phyloP scores from a whole-genome alignment of 2,113 vertebrate genomes.

The Athene cunicularia region DNA sequence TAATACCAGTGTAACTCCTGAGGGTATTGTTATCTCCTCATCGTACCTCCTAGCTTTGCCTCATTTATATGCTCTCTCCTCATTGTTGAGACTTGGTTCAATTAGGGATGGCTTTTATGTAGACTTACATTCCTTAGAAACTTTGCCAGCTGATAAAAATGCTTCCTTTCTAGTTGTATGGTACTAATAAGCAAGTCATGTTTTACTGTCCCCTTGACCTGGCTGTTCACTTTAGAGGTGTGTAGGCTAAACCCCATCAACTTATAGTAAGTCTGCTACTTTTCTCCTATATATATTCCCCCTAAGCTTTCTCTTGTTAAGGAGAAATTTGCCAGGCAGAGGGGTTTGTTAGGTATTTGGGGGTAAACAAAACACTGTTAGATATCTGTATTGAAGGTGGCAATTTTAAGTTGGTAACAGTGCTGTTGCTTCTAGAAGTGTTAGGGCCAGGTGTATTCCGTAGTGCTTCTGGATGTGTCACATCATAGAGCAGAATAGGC shows the following conservation, averaged over 20 bases:
- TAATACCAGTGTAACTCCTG: slow-evolving; percentile 24
- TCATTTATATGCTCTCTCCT: slow-evolving; percentile 68
- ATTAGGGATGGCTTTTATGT: slow-evolving; percentile 69
- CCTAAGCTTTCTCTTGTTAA: neutral
- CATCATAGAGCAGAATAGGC: neutral
- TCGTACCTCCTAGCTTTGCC: slow-evolving; percentile 43
- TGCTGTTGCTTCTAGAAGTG: neutral
- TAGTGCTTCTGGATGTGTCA: neutral
- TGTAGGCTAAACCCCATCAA: neutral
- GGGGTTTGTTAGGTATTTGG: neutral
- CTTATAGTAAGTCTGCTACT: neutral
- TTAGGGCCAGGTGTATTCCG: neutral
- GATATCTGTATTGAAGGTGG: neutral
- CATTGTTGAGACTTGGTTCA: slow-evolving; percentile 58
- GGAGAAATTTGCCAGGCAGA: slow-evolving; percentile 3
- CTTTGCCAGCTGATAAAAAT: slow-evolving; percentile 65
- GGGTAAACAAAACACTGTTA: neutral
- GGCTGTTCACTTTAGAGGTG: neutral
- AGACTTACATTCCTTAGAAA: slow-evolving; percentile 50
- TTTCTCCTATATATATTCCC: neutral
- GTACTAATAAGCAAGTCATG: slow-evolving; percentile 35
- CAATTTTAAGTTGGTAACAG: neutral
- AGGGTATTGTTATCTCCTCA: slow-evolving; percentile 66
- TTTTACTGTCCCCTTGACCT: neutral
- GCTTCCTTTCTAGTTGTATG: slow-evolving; percentile 37